phyloP scores from a whole-genome alignment of 2,113 vertebrate genomes.

The Brachyistius frenatus region DNA sequence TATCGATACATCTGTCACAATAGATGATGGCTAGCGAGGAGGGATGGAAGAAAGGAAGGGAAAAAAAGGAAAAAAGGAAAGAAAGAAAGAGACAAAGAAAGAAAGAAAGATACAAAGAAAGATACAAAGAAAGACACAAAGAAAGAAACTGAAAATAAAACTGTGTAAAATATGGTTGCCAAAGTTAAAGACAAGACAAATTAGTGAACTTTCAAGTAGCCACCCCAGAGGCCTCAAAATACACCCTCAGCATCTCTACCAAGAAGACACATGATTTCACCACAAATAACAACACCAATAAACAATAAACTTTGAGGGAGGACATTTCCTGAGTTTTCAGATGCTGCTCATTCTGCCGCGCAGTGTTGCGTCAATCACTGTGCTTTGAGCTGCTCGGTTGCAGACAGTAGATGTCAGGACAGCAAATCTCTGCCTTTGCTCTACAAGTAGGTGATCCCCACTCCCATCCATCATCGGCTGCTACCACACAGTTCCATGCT shows the following conservation, averaged over 20 bases:
- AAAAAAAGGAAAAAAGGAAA: not conserved
- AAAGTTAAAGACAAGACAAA: not conserved
- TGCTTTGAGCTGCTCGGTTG: slow-evolving; percentile 30
- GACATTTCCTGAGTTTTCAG: slow-evolving; percentile 3
- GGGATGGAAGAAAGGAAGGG: not conserved
- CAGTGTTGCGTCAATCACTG: slow-evolving; percentile 46
- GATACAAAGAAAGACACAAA: not conserved
- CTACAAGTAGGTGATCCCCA: slow-evolving; percentile 77
- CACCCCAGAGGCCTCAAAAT: not conserved
- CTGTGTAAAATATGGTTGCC: not conserved
- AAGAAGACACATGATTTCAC: not conserved
- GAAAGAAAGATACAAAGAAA: not conserved
- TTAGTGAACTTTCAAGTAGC: not conserved
- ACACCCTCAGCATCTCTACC: not conserved
- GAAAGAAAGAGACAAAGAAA: not conserved
- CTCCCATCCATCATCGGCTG: slow-evolving; percentile 74
- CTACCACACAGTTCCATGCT: slow-evolving; percentile 36
- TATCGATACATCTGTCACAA: not conserved
- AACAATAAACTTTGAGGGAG: not conserved
- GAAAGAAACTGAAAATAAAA: not conserved
- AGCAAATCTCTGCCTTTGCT: slow-evolving; percentile 66
- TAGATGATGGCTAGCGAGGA: not conserved
- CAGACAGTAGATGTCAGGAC: slow-evolving; percentile 51
- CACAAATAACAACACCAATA: not conserved
- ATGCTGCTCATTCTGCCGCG: slow-evolving; percentile 21